Evolutionary conservation across 2,113 vertebrate genomes (phyloP).

Genomic region (Hepsetus odoe): DNA sequence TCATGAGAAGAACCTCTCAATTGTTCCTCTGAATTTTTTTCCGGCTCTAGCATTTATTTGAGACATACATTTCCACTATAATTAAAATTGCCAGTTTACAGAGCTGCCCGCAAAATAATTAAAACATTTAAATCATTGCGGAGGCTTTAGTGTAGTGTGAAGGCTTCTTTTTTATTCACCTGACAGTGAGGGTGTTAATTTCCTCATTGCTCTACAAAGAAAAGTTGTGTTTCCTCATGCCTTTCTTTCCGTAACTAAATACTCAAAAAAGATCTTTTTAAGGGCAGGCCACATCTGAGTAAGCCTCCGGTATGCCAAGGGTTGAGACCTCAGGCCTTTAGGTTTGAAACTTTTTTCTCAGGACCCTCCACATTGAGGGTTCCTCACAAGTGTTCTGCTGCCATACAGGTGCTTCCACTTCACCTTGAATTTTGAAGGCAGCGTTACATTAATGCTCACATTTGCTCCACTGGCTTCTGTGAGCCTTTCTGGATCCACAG

Average conservation of each 20-base stretch:
- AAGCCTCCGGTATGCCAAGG: slow-evolving; percentile 58
- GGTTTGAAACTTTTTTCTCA: slow-evolving; percentile 26
- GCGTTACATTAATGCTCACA: not conserved
- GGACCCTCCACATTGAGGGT: slow-evolving; percentile 49
- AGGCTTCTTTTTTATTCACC: not conserved
- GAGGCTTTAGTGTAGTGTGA: not conserved
- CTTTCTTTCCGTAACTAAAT: not conserved
- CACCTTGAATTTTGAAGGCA: slow-evolving; percentile 2
- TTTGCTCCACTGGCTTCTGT: slow-evolving; percentile 5
- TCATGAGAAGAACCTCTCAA: slow-evolving; percentile 40
- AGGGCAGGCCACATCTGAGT: slow-evolving; percentile 45
- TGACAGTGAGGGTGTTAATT: not conserved
- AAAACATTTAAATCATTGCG: not conserved
- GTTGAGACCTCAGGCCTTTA: slow-evolving; percentile 37
- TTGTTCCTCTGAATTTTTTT: slow-evolving; percentile 13
- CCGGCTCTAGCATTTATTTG: slow-evolving; percentile 4
- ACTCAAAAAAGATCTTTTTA: not conserved
- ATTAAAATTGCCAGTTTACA: not conserved
- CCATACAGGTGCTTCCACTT: slow-evolving; percentile 28
- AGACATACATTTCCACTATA: slow-evolving; percentile 6
- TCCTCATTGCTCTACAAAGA: not conserved
- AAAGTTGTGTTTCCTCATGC: not conserved
- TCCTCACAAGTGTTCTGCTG: slow-evolving; percentile 55
- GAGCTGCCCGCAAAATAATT: not conserved
- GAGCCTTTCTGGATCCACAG: not conserved